phyloP scores from a whole-genome alignment of 2,113 vertebrate species.

The Sturnira hondurensis region DNA sequence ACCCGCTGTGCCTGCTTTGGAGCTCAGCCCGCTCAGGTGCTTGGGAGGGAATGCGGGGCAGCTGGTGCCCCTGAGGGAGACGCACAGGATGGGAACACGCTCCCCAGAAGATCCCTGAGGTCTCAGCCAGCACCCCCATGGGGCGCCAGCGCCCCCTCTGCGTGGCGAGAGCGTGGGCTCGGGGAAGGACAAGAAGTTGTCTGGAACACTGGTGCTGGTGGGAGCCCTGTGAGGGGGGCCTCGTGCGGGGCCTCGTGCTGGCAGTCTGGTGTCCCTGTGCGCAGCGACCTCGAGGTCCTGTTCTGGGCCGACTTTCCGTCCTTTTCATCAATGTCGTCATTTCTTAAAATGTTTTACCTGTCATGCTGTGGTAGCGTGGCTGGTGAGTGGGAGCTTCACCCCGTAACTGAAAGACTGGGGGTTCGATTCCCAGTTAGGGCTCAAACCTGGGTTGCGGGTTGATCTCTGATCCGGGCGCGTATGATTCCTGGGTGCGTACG shows the following conservation, averaged over 20 bases:
- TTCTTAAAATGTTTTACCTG: background rate
- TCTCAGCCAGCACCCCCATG: accelerated
- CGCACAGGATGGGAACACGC: accelerated
- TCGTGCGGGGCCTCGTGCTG: too few species aligned
- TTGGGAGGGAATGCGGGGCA: accelerated
- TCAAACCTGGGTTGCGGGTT: too few species aligned
- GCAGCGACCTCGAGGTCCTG: accelerated
- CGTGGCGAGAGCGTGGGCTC: accelerated
- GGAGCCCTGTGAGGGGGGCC: too few species aligned
- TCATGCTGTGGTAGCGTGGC: too few species aligned
- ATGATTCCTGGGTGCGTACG: too few species aligned
- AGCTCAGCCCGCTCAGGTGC: accelerated
- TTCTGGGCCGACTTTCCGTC: background rate
- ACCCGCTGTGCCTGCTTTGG: accelerated
- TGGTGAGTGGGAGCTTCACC: too few species aligned
- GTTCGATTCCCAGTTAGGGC: too few species aligned
- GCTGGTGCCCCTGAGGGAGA: background rate
- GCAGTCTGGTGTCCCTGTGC: background rate
- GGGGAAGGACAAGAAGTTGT: too few species aligned
- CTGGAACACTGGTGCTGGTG: accelerated
- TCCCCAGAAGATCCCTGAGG: too few species aligned
- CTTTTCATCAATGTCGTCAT: background rate
- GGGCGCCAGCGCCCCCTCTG: accelerated
- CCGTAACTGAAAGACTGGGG: too few species aligned
- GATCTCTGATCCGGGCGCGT: too few species aligned